Conservation (phyloP, 2,797 vertebrate genomes). For the Sciurus carolinensis region DNA sequence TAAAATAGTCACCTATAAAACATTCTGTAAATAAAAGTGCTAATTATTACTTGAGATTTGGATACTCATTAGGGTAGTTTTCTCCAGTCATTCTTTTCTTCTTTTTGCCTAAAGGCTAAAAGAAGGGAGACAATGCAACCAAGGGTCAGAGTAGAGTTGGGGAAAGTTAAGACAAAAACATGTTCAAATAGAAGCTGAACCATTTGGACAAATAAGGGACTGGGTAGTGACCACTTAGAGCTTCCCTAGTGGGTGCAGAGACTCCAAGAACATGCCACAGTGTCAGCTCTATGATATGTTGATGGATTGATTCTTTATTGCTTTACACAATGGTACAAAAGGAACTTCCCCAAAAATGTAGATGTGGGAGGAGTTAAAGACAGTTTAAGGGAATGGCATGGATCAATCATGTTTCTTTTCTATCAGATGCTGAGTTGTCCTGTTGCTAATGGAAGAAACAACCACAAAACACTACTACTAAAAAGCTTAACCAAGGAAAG, state of each 20-base stretch:
- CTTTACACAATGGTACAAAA: neutral
- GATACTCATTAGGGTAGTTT: neutral
- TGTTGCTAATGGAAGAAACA: neutral
- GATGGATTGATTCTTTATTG: neutral
- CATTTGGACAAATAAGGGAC: neutral
- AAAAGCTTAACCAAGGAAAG: neutral
- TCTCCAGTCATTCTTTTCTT: slow-evolving; percentile 8
- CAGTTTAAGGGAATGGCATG: neutral
- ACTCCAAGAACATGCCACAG: neutral
- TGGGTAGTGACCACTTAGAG: neutral
- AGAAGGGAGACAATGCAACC: neutral
- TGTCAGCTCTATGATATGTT: neutral
- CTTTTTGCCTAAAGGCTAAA: neutral
- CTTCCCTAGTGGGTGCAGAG: neutral
- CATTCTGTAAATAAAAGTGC: neutral
- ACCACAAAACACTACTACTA: neutral
- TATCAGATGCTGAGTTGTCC: neutral
- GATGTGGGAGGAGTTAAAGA: slow-evolving; percentile 10
- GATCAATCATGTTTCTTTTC: neutral
- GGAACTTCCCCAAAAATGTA: neutral
- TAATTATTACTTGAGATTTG: neutral
- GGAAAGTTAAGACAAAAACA: neutral
- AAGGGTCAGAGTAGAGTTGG: neutral
- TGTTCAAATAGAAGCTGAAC: neutral
- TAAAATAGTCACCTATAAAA: slow-evolving; percentile 24